A percentile compares a stretch with the other conserved stretches of the same genome.
Evolutionary conservation across 1,140 invertebrate species (phyloP).

Genomic region (Telenomus remus): DNA sequence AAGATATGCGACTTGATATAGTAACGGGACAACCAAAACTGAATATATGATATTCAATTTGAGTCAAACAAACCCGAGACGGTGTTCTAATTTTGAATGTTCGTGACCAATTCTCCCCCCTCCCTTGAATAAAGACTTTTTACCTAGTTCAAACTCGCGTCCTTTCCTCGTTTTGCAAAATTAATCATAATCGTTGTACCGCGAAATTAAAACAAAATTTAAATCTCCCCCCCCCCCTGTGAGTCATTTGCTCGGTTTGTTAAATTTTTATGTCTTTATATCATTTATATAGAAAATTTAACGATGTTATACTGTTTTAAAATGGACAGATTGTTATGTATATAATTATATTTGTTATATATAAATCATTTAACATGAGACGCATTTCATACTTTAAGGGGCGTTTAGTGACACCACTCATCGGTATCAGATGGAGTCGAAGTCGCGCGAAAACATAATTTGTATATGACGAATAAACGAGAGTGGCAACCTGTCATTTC

Average conservation of each 20-base stretch:
- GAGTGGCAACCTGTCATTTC: slow-evolving; percentile 53
- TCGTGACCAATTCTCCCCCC: slow-evolving; percentile 3
- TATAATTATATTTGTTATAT: slow-evolving; percentile 34
- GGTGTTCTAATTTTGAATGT: slow-evolving; percentile 27
- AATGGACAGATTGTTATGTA: slow-evolving; percentile 32
- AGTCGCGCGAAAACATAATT: slow-evolving; percentile 34
- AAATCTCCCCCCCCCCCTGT: background rate
- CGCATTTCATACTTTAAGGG: slow-evolving; percentile 14
- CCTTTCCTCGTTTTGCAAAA: slow-evolving; percentile 50
- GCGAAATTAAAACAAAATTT: slow-evolving; percentile 17
- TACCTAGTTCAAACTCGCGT: slow-evolving; percentile 20
- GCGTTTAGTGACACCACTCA: slow-evolving; percentile 12
- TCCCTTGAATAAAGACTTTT: slow-evolving; percentile 36
- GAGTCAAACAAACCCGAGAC: slow-evolving; percentile 13
- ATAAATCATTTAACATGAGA: slow-evolving; percentile 21
- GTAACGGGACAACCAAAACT: slow-evolving; percentile 1
- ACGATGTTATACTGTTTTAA: slow-evolving; percentile 32
- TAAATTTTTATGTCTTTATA: slow-evolving; percentile 22
- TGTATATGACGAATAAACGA: slow-evolving; percentile 28
- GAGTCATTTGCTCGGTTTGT: slow-evolving; percentile 26
- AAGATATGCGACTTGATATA: slow-evolving; percentile 26
- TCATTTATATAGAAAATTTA: slow-evolving; percentile 40
- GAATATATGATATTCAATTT: slow-evolving; percentile 46
- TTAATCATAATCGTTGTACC: slow-evolving; percentile 7
- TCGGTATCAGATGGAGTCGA: slow-evolving; percentile 36